phyloP scores from a whole-genome alignment of 1,140 invertebrate species.

The Drosophila equinoxialis region DNA sequence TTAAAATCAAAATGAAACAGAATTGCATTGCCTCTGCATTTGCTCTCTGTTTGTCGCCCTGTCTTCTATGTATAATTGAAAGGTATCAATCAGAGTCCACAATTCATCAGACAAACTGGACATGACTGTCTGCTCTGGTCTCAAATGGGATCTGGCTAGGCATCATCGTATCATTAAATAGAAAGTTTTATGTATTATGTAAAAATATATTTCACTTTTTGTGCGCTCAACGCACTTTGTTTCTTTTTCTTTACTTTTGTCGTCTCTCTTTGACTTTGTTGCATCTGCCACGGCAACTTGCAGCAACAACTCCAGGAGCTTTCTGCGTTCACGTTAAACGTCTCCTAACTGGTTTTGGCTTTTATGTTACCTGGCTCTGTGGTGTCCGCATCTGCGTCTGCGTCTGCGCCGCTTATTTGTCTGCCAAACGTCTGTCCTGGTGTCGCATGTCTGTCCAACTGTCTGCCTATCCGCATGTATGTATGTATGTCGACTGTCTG shows the following conservation, averaged over 20 bases:
- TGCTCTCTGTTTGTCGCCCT: background rate
- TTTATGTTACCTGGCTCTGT: constrained; percentile 55
- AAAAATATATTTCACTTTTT: constrained; percentile 44
- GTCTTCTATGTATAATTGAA: constrained; percentile 51
- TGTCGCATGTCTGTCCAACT: background rate
- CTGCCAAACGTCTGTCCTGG: constrained; percentile 12
- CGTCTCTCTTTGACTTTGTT: constrained; percentile 28
- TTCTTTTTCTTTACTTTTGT: too few relatives aligned
- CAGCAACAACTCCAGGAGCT: constrained; percentile 43
- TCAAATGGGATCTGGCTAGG: background rate
- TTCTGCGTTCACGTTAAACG: constrained; percentile 4
- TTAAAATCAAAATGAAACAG: constrained; percentile 28
- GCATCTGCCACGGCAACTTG: constrained; percentile 16
- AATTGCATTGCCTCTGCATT: constrained; percentile 7
- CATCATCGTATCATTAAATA: constrained; percentile 54
- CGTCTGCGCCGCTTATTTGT: constrained; percentile 44
- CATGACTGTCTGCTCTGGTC: constrained; percentile 14
- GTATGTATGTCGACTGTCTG: constrained; percentile 37
- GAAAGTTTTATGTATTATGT: constrained; percentile 68
- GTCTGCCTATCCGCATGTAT: background rate
- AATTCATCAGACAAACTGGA: constrained; percentile 6
- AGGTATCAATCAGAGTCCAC: constrained; percentile 51
- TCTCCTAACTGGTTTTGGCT: constrained; percentile 59
- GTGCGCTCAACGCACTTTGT: constrained; percentile 28
- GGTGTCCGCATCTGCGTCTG: constrained; percentile 33